phyloP scores from a whole-genome alignment of 2,888 invertebrate species.

The Unio pictorum region DNA sequence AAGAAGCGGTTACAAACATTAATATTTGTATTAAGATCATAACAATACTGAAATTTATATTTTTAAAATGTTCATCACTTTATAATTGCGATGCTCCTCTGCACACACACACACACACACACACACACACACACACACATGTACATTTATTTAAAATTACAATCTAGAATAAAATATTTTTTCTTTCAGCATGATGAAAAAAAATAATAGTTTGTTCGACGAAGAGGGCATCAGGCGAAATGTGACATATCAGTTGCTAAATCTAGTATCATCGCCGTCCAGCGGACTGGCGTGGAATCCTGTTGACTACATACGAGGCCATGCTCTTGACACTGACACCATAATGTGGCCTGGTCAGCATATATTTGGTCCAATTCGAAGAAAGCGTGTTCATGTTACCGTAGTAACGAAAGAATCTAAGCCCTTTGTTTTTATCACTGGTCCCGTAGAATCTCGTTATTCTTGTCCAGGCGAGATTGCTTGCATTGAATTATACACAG shows the following conservation, averaged over 20 bases:
- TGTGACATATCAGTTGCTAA: conserved; percentile 44
- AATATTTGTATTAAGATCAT: too few species aligned
- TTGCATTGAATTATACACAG: conserved; percentile 75
- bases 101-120: neutral
- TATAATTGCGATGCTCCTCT: too few species aligned
- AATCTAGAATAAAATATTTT: neutral
- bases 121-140: neutral
- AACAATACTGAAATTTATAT: too few species aligned
- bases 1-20: too few species aligned
- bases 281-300: conserved; percentile 39
- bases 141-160: neutral
- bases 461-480: conserved; percentile 53
- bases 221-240: conserved; percentile 13
- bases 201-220: conserved; percentile 19
- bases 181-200: conserved; percentile 16
- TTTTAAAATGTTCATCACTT: too few species aligned
- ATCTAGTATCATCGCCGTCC: conserved; percentile 22
- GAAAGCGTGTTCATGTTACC: conserved; percentile 79
- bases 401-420: conserved; percentile 91
- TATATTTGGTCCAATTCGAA: conserved; percentile 77
- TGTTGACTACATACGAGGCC: conserved; percentile 50
- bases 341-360: conserved; percentile 92
- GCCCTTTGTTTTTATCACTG: conserved; percentile 89
- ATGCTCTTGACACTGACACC: conserved; percentile 79
- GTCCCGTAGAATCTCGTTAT: conserved; percentile 76